Percentiles rank a stretch among this genome's conserved stretches.
These are phyloP conservation scores for Amiota minor DNA, from an alignment of 2,888 invertebrate species.

Conservation along the genomic window DNA sequence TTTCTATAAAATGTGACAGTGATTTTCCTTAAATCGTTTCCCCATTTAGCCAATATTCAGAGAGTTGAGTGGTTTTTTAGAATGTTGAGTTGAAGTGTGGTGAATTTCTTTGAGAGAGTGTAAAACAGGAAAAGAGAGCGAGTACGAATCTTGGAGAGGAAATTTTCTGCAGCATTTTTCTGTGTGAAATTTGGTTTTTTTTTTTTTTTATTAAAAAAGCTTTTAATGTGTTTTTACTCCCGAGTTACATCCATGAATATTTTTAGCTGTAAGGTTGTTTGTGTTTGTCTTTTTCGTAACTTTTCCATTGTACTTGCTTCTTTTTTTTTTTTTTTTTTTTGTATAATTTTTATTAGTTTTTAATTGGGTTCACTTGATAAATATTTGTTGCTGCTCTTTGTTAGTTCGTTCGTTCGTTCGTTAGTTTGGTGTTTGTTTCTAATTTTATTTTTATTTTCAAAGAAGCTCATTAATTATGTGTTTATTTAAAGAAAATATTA, in stretches of 20 bases:
- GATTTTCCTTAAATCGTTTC: background rate
- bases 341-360: conserved; percentile 30
- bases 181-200: conserved; percentile 6
- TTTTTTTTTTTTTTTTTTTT: conserved; percentile 12
- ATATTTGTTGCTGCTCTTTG: background rate
- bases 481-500: too few relatives aligned
- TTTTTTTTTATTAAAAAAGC: background rate
- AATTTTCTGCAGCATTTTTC: background rate
- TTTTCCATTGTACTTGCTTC: background rate
- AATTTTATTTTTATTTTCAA: background rate
- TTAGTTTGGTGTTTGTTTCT: background rate
- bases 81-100: conserved; percentile 5
- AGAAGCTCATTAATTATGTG: too few relatives aligned
- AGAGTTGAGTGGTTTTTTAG: conserved; percentile 7
- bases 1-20: background rate
- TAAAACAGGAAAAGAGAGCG: background rate
- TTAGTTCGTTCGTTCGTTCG: too few relatives aligned
- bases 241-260: background rate
- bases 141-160: background rate
- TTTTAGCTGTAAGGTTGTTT: too few relatives aligned
- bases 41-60: background rate
- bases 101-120: conserved; percentile 5
- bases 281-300: background rate
- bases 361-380: conserved; percentile 24
- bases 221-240: conserved; percentile 20